Evolutionary conservation across 1,140 invertebrate species (phyloP), one percentile per base, ranked within the genome.

Genomic region (Penaeus chinensis): DNA sequence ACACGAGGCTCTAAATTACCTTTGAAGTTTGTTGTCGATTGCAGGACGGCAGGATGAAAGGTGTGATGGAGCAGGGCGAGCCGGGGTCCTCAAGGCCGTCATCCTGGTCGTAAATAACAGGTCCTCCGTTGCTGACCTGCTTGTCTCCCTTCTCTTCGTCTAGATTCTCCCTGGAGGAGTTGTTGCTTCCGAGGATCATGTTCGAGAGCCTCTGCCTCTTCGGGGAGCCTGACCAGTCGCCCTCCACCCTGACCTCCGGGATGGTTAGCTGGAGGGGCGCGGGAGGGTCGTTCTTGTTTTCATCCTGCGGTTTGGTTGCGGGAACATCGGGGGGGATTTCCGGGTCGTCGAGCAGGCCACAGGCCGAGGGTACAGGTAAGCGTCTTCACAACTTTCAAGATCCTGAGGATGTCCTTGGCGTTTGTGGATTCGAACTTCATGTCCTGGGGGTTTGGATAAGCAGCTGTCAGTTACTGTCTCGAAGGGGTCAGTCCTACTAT

Each of bases 151-250:
- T 76, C 27, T 71, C 60, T 18, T 37, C 63, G 13, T 82, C 61
- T 32, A 85, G n/a, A 20, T 42, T 54, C 83, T 85, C 80, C 63
- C 71, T 74, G 32, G 80, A 87, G 32, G 78, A 47, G 8, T 60
- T 69, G 24, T 66, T 83, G 80, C 86, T 83, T 27, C 86, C 80
- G 27, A 69, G n/a, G 61, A 87, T 82, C 86, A 87, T 87, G 60
- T 87, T 87, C 42, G 65, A 76, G 24, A 87, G 74, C 22, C 80
- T 69, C 80, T 83, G 86, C 19, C 47, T 77, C 61, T 66, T 78
- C 27, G 86, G 86, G 10, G 79, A 87, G n/a, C 37, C 37, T 11
- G 85, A 87, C n/a, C 54, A 61, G 5, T 66, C 16, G 47, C 11
- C n/a, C 22, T 84, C 66, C 10, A 61, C 54, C n/a, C 24, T 54